Evolutionary conservation across 2,113 vertebrate genomes (phyloP), one percentile per base, ranked within the genome.

Genomic region (Bothrops jararaca): DNA sequence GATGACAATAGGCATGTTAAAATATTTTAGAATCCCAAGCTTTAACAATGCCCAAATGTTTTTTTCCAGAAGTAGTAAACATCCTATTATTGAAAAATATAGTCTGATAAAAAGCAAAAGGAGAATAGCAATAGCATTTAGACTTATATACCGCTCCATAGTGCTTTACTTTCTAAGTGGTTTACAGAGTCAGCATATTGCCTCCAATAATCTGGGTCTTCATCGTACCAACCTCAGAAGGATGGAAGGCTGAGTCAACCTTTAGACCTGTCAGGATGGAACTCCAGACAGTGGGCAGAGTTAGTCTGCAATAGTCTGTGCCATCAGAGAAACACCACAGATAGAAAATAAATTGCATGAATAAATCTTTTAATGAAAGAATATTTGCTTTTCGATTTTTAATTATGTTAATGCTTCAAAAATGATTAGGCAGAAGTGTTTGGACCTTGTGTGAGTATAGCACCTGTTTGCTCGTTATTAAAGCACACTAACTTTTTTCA

Each of bases 1-100:
- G 24, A 94, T 92, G 94, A 58, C 29, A 69, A 22, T 92, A 92
- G 4, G 2, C 39, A 60, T 95, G 91, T 22, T 93, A 89, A 74
- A 64, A 93, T 57, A 22, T 42, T 53, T 34, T 85, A 94, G 86
- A 56, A 91, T 24, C 90, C 91, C 89, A 91, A 1, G 93, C 50
- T 39, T 95, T 93, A 92, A 85, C 86, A 94, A 93, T 60, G 93
- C 0, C 4, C 50, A 95, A 91, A 86, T 91, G 24, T 57, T 89
- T 94, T 90, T 18, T 0, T 24, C 64, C 29, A 45, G 56, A 80
- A 0, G 0, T 42, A 90, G 90, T 86, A 91, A 92, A 48, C 39
- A 22, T 88, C 85, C n/a, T 88, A n/a, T 42, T 90, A 91, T 58
- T 94, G 95, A 94, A 94, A 87, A 91, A 60, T 93, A 92, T 53